phyloP scores from a whole-genome alignment of 2,113 vertebrate genomes.

The Aegypius monachus region DNA sequence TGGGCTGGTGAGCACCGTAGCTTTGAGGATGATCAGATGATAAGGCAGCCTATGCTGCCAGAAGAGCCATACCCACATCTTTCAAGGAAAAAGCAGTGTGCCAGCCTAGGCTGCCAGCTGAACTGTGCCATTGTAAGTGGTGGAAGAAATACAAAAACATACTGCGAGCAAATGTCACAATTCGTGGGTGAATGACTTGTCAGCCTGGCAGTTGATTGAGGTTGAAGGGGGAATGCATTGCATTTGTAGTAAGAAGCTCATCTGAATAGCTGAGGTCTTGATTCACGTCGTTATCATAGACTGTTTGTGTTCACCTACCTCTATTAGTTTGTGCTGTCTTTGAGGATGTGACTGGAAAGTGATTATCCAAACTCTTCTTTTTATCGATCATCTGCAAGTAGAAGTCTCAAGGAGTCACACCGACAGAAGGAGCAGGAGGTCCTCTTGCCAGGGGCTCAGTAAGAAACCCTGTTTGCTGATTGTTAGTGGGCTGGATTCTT shows the following conservation, averaged over 20 bases:
- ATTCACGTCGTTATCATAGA: fast-evolving
- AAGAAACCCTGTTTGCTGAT: background rate
- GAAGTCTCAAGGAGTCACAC: background rate
- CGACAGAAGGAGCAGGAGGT: background rate
- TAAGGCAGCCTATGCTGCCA: background rate
- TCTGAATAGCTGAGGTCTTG: background rate
- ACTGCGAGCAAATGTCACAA: background rate
- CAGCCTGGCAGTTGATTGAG: background rate
- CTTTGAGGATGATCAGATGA: background rate
- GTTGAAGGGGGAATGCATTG: background rate
- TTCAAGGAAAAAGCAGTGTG: background rate
- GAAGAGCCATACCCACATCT: background rate
- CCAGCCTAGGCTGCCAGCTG: background rate
- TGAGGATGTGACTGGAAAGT: background rate
- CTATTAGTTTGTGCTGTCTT: background rate
- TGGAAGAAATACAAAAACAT: background rate
- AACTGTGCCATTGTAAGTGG: fast-evolving
- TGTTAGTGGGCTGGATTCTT: background rate
- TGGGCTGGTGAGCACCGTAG: background rate
- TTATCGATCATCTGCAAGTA: background rate
- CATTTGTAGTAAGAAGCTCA: background rate
- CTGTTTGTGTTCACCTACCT: background rate
- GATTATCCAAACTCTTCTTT: background rate
- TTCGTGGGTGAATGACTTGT: background rate
- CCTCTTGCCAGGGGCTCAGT: background rate